phyloP scores from a whole-genome alignment of 2,797 vertebrate genomes.

The Sardinella longiceps region DNA sequence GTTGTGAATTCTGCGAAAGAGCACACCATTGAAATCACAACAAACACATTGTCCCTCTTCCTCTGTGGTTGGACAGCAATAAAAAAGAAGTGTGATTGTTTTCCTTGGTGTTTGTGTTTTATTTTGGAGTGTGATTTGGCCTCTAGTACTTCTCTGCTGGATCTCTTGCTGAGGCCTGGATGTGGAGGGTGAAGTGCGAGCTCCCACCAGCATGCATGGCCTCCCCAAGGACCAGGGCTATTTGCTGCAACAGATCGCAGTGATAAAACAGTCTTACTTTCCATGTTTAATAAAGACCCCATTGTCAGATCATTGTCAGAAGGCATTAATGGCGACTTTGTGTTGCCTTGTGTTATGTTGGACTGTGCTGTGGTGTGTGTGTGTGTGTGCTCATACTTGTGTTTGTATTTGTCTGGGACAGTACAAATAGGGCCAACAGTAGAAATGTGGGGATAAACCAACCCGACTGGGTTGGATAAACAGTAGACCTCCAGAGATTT shows the following conservation, averaged over 20 bases:
- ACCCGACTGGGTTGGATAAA: no score
- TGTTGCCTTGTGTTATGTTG: background rate
- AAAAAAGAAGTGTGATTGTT: background rate
- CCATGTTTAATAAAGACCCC: constrained; percentile 36
- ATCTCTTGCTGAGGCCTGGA: background rate
- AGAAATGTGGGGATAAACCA: no score
- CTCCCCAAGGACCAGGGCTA: background rate
- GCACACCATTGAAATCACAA: background rate
- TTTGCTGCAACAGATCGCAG: background rate
- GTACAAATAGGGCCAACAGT: no score
- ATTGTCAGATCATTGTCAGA: constrained; percentile 43
- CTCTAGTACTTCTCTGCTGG: background rate
- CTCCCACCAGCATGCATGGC: background rate
- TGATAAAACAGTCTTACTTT: constrained; percentile 37
- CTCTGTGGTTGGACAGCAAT: background rate
- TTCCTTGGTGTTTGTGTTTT: background rate
- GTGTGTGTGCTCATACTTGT: background rate
- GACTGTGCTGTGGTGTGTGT: background rate
- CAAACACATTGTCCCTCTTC: constrained; percentile 21
- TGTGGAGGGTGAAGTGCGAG: background rate
- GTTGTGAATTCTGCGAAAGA: background rate
- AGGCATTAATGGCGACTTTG: constrained; percentile 28
- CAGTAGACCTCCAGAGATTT: no score
- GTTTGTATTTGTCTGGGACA: background rate
- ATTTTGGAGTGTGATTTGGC: background rate